Percentiles rank a stretch among this genome's conserved stretches.
Evolutionary conservation across 2,888 invertebrate species (phyloP).

Genomic region (Leucophenga montana): DNA sequence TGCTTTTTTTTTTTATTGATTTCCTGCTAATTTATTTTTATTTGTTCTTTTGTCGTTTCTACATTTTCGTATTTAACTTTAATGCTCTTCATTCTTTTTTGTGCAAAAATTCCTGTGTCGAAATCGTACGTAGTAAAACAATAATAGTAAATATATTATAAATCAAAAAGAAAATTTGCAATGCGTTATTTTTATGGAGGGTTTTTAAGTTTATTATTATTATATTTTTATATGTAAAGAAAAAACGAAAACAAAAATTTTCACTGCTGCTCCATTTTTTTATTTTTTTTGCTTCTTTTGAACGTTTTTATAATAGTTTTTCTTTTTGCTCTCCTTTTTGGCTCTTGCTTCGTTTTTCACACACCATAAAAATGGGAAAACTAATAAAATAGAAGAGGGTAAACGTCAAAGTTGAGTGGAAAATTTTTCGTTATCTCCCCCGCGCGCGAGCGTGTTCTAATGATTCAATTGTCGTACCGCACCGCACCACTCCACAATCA

Average conservation of each 20-base stretch:
- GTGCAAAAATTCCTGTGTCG: slow-evolving; percentile 26
- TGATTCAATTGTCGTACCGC: slow-evolving; percentile 14
- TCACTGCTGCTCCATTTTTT: slow-evolving; percentile 38
- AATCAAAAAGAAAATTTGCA: slow-evolving; percentile 38
- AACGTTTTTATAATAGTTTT: slow-evolving; percentile 48
- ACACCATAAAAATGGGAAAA: slow-evolving; percentile 49
- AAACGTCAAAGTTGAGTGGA: slow-evolving; percentile 5
- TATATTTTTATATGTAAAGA: slow-evolving; percentile 41
- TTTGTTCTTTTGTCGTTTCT: slow-evolving; percentile 29
- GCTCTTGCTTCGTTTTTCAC: slow-evolving; percentile 46
- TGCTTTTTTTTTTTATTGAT: slow-evolving; percentile 16
- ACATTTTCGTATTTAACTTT: slow-evolving; percentile 16
- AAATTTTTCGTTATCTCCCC: slow-evolving; percentile 12
- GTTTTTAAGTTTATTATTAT: slow-evolving; percentile 37
- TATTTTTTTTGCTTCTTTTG: slow-evolving; percentile 34
- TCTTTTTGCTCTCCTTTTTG: slow-evolving; percentile 34
- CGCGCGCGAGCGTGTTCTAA: slow-evolving; percentile 11
- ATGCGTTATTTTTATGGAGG: slow-evolving; percentile 46
- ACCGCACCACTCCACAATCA: background rate
- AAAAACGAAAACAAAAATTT: slow-evolving; percentile 41
- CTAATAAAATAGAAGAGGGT: background rate
- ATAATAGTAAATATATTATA: slow-evolving; percentile 24
- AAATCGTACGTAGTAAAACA: slow-evolving; percentile 31
- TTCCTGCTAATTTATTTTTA: slow-evolving; percentile 15
- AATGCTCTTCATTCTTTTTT: slow-evolving; percentile 11